Evolutionary conservation across 2,888 invertebrate genomes (phyloP).

Genomic region (Keiferia lycopersicella): DNA sequence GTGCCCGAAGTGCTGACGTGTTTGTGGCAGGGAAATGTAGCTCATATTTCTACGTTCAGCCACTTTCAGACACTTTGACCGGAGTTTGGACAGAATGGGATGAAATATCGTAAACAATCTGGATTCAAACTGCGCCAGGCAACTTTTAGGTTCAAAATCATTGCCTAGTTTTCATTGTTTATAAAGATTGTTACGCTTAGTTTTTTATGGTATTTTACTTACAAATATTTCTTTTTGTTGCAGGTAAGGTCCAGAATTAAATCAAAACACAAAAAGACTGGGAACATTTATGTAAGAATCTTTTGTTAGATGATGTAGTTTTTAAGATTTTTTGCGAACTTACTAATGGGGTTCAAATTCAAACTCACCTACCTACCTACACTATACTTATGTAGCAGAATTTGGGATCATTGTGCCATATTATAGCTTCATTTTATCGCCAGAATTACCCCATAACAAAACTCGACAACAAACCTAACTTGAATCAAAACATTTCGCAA

Average conservation of each 20-base stretch:
- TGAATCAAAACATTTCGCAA: slow-evolving; percentile 6
- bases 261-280: too few species aligned
- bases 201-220: background rate
- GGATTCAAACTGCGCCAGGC: background rate
- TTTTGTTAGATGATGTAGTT: background rate
- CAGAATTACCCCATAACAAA: background rate
- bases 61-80: background rate
- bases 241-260: background rate
- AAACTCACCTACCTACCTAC: too few species aligned
- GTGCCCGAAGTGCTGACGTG: slow-evolving; percentile 10
- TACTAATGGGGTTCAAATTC: too few species aligned
- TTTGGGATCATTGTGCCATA: too few species aligned
- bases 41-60: slow-evolving; percentile 13
- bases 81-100: background rate
- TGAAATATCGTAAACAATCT: background rate
- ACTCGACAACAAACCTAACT: background rate
- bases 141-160: too few species aligned
- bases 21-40: background rate
- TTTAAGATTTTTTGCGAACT: too few species aligned
- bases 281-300: background rate
- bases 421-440: background rate
- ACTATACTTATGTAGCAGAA: too few species aligned
- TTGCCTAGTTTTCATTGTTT: background rate
- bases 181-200: background rate
- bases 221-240: background rate